phyloP scores from a whole-genome alignment of 2,113 vertebrate species.

The Xiphophorus couchianus region DNA sequence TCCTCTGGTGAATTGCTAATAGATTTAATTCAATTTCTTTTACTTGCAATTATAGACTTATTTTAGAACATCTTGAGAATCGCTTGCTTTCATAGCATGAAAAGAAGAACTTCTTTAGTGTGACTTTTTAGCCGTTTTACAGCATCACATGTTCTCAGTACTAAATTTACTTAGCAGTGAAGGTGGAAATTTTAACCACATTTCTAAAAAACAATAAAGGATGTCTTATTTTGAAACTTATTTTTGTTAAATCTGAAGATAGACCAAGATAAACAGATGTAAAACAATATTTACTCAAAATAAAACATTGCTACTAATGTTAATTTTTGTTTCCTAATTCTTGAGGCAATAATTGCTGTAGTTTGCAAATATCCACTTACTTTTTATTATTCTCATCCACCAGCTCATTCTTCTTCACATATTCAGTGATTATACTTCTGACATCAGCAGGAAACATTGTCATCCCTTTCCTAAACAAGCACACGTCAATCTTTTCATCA shows the following conservation, averaged over 20 bases:
- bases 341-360: neutral
- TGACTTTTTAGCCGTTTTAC: conserved; percentile 51
- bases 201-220: neutral
- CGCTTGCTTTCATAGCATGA: neutral
- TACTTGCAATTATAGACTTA: neutral
- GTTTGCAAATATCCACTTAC: conserved; percentile 75
- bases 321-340: neutral
- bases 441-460: conserved; percentile 86
- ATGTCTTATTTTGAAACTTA: neutral
- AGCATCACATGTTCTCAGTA: conserved; percentile 22
- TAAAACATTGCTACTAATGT: neutral
- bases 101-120: conserved; percentile 8
- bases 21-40: conserved; percentile 7
- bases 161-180: neutral
- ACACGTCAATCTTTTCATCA: neutral
- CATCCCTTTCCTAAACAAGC: conserved; percentile 85
- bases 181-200: neutral
- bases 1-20: neutral
- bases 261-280: too few relatives aligned
- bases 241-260: neutral
- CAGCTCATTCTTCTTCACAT: conserved; percentile 89
- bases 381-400: conserved; percentile 91
- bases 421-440: conserved; percentile 85
- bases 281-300: too few relatives aligned
- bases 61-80: conserved; percentile 2